phyloP scores from a whole-genome alignment of 2,888 invertebrate genomes.

The Hemicrepidius hirtus region DNA sequence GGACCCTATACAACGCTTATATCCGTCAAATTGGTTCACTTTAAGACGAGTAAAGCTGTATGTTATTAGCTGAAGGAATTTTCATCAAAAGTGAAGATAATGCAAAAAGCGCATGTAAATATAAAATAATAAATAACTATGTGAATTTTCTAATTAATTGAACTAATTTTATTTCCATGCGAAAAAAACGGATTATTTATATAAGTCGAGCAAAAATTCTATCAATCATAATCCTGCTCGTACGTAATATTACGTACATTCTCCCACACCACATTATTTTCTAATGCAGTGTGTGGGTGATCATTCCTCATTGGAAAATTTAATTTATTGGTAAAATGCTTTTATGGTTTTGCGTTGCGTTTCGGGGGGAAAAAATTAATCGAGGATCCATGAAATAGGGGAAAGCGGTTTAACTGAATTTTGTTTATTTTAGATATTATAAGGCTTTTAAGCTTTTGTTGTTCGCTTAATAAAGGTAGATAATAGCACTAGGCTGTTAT shows the following conservation, averaged over 20 bases:
- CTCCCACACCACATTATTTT: neutral
- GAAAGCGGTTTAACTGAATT: slow-evolving; percentile 32
- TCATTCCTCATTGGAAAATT: neutral
- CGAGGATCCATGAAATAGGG: slow-evolving; percentile 27
- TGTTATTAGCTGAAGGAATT: too few species aligned
- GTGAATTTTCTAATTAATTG: too few species aligned
- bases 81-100: too few species aligned
- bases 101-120: too few species aligned
- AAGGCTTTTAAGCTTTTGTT: slow-evolving; percentile 49
- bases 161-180: too few species aligned
- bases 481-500: slow-evolving; percentile 41
- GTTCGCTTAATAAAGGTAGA: slow-evolving; percentile 46
- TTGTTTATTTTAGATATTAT: slow-evolving; percentile 49
- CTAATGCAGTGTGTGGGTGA: neutral
- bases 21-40: too few species aligned
- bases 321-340: slow-evolving; percentile 2
- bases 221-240: neutral
- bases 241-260: neutral
- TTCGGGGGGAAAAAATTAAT: slow-evolving; percentile 23
- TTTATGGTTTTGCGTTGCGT: neutral
- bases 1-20: too few species aligned
- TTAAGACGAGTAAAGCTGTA: too few species aligned
- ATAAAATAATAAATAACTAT: too few species aligned
- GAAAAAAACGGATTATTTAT: too few species aligned
- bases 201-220: too few species aligned